phyloP scores from a whole-genome alignment of 2,113 vertebrate species.

The Arizona elegans region DNA sequence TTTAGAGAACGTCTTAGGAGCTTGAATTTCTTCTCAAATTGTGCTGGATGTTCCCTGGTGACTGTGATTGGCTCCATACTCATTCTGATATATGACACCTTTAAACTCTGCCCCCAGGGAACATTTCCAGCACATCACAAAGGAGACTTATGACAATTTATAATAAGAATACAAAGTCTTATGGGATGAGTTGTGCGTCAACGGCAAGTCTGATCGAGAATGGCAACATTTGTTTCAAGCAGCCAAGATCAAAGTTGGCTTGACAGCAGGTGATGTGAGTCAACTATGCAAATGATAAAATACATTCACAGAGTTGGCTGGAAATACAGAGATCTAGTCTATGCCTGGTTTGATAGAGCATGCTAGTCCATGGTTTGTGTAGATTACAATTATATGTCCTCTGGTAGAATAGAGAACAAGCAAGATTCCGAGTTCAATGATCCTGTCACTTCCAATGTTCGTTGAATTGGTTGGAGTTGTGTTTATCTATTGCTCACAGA shows the following conservation, averaged over 20 bases:
- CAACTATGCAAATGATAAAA: not conserved
- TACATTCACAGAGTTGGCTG: not conserved
- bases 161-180: not conserved
- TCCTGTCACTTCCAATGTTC: not conserved
- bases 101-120: conserved; percentile 14
- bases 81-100: conserved; percentile 9
- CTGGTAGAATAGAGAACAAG: not conserved
- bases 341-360: not conserved
- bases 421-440: not conserved
- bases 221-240: not conserved
- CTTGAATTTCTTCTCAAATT: conserved; percentile 24
- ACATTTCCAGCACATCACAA: conserved; percentile 2
- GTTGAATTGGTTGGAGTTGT: not conserved
- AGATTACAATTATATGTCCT: not conserved
- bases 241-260: not conserved
- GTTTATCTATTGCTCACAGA: not conserved
- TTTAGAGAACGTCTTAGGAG: conserved; percentile 37
- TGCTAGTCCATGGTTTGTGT: not conserved
- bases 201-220: not conserved
- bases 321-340: not conserved
- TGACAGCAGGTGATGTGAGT: not conserved
- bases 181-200: not conserved
- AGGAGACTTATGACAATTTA: not conserved
- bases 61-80: not conserved
- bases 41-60: conserved; percentile 25